These are phyloP conservation scores for Agrochola lychnidis DNA, from an alignment of 2,888 invertebrate genomes.

Conservation along the genomic window DNA sequence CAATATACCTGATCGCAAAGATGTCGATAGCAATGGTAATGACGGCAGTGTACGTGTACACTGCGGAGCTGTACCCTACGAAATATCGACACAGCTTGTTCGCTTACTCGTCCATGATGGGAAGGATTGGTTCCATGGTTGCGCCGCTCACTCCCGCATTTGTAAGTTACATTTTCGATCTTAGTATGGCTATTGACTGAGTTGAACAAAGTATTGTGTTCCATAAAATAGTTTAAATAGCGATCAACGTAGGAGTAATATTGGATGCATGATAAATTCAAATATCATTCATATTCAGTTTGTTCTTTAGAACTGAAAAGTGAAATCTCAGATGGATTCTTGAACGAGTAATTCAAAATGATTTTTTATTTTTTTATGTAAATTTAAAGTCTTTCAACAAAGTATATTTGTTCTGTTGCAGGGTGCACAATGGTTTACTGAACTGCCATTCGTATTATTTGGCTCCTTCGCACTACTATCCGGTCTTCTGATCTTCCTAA, in stretches of 20 bases:
- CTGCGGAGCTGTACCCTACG: slow-evolving; percentile 92
- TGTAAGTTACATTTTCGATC: slow-evolving; percentile 77
- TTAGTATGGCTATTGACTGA: not conserved
- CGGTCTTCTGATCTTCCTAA: slow-evolving; percentile 87
- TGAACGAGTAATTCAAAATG: not conserved
- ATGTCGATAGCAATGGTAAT: slow-evolving; percentile 91
- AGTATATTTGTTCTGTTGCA: slow-evolving; percentile 53
- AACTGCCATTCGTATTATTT: slow-evolving; percentile 90
- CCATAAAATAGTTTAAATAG: not conserved
- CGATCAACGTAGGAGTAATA: not conserved
- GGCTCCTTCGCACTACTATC: slow-evolving; percentile 87
- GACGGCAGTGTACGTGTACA: slow-evolving; percentile 90
- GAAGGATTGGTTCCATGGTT: slow-evolving; percentile 90
- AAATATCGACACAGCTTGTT: slow-evolving; percentile 90
- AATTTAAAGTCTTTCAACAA: no score
- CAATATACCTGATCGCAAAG: slow-evolving; percentile 90
- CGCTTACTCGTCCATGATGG: slow-evolving; percentile 91
- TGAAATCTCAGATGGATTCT: rapidly evolving
- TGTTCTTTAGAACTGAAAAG: not conserved
- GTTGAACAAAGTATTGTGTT: no score
- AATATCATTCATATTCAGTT: not conserved
- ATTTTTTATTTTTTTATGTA: no score
- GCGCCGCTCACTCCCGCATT: slow-evolving; percentile 91
- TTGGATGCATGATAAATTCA: not conserved
- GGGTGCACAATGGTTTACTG: slow-evolving; percentile 78